phyloP scores from a whole-genome alignment of 2,888 invertebrate species.

The Octonoba sinensis region DNA sequence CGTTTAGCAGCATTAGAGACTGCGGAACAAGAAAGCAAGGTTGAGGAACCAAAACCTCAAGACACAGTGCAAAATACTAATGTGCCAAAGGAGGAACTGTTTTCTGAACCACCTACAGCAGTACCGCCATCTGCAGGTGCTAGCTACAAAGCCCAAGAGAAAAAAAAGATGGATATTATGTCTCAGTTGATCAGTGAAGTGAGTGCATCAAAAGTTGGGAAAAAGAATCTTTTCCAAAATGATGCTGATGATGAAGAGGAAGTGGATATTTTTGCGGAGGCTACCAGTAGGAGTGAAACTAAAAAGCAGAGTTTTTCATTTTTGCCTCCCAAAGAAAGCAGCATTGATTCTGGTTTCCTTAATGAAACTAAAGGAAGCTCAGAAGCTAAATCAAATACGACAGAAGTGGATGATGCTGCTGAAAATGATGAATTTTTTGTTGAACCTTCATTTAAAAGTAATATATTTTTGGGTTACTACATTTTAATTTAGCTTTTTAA shows the following conservation, averaged over 20 bases:
- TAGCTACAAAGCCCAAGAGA: constrained; percentile 35
- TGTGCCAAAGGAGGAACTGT: constrained; percentile 6
- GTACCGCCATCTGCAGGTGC: neutral
- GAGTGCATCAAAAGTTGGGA: constrained; percentile 24
- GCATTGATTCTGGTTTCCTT: constrained; percentile 4
- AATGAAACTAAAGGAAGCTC: constrained; percentile 4
- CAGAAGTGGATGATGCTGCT: constrained; percentile 18
- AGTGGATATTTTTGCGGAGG: constrained; percentile 43
- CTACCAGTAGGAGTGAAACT: neutral
- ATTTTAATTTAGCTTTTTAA: neutral
- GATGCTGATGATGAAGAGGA: constrained; percentile 37
- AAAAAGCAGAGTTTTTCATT: constrained; percentile 48
- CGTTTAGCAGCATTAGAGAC: constrained; percentile 40
- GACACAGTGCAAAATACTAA: neutral
- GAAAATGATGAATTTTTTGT: constrained; percentile 54
- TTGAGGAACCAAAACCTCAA: neutral
- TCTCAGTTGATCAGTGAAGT: constrained; percentile 51
- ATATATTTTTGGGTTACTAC: neutral
- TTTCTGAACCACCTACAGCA: neutral
- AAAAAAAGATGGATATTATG: constrained; percentile 56
- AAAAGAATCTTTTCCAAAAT: neutral
- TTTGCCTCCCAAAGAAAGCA: constrained; percentile 3
- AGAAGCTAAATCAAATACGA: constrained; percentile 2
- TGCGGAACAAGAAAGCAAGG: constrained; percentile 22
- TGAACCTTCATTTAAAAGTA: constrained; percentile 49